These are phyloP conservation scores for Apotomis turbidana DNA, from an alignment of 2,888 invertebrate genomes.

Conservation along the genomic window DNA sequence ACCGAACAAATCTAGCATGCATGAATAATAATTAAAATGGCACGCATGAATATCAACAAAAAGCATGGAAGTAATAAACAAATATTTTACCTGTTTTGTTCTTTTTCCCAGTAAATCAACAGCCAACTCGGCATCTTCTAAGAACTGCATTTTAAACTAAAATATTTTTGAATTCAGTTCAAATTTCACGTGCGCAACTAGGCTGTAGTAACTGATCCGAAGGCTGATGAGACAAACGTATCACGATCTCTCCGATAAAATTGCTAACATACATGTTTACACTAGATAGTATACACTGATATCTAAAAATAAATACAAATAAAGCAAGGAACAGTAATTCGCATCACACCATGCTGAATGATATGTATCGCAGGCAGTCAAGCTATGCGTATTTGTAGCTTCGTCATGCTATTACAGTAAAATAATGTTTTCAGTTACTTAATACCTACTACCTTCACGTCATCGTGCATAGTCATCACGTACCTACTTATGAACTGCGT, in stretches of 20 bases:
- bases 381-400: constrained; percentile 17
- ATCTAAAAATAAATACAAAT: constrained; percentile 9
- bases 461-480: background rate
- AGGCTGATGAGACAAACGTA: constrained; percentile 17
- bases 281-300: background rate
- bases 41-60: background rate
- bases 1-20: no score
- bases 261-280: constrained; percentile 19
- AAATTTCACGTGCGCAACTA: background rate
- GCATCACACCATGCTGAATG: constrained; percentile 15
- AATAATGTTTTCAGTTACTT: constrained; percentile 21
- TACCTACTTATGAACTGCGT: constrained; percentile 9
- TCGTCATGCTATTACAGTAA: constrained; percentile 22
- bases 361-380: constrained; percentile 4
- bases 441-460: background rate
- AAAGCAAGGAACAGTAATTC: constrained; percentile 2
- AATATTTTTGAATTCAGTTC: background rate
- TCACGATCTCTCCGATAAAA: constrained; percentile 31
- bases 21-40: background rate
- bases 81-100: background rate
- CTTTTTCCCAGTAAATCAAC: constrained; percentile 24
- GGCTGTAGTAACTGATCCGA: background rate
- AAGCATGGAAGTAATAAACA: background rate
- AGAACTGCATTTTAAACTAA: constrained; percentile 15
- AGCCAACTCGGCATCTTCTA: constrained; percentile 13